Evolutionary conservation across 64 coral and sea anemone genomes (phyloP).

Genomic region (Actinia equina): DNA sequence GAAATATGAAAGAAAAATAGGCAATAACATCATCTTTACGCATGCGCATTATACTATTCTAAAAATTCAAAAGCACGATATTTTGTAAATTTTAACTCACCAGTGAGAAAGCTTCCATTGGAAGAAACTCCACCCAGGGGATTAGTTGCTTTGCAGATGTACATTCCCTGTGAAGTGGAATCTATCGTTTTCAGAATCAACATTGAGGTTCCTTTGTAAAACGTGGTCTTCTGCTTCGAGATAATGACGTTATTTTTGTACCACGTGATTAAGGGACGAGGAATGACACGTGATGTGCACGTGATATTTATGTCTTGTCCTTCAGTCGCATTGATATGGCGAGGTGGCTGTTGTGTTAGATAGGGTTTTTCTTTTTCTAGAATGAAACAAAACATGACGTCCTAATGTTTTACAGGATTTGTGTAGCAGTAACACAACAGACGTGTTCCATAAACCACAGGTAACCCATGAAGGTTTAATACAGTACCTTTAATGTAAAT

Average conservation of each 20-base stretch:
- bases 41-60: not conserved
- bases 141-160: no score
- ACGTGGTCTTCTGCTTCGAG: not conserved
- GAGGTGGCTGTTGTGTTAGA: constrained; percentile 2
- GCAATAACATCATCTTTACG: not conserved
- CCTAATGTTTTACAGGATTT: no score
- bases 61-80: not conserved
- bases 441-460: no score
- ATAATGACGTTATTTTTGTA: constrained; percentile 21
- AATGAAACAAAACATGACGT: not conserved
- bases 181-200: not conserved
- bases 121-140: no score
- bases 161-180: no score
- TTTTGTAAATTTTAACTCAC: no score
- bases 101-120: no score
- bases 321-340: not conserved
- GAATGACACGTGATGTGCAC: constrained; percentile 32
- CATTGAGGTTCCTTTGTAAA: not conserved
- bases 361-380: not conserved
- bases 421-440: no score
- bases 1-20: not conserved
- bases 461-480: no score
- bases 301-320: constrained; percentile 10
- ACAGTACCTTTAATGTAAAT: no score
- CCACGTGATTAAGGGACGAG: constrained; percentile 39